Base-by-base conservation (phyloP, 1,140 invertebrate genomes). In the Camponotus floridanus region DNA sequence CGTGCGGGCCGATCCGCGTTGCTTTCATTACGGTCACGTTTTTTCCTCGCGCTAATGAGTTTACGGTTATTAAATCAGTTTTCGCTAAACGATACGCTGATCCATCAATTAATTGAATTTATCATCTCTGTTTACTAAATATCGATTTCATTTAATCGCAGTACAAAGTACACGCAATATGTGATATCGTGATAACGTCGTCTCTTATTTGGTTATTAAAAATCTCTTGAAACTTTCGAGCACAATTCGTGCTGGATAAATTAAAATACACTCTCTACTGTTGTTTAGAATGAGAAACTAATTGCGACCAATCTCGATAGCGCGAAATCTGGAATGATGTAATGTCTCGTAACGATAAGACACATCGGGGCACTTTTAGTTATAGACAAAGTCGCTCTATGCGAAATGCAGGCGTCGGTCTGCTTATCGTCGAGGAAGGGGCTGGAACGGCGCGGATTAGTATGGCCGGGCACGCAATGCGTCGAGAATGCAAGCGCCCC, bases 381-480 rank as follows among this genome's bases (percentile, higher is more conserved):
- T 81, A 80, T 67, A 76, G 88, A 87, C 76, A 67, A 67, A 84
- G 89, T 62, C 70, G 55, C 2, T 45, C 64, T 39, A 79, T 59
- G 70, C 70, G 71, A 87, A 80, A 76, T 42, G 84, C 64, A 70
- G 89, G 76, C 87, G 87, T 90, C 80, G 45, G 79, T 36, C 36
- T 78, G 89, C 89, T 91, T 90, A 91, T 91, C 90, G 62, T 51
- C 21, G 78, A 71, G 73, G 59, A 61, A 65, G 73, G 80, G 59
- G 76, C 51, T 62, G 87, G 65, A 74, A 76, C 36, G 3, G 45
- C 21, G 71, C 45, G 85, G 90, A 89, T 87, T 91, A 86, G 64
- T 74, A 88, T 62, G 45, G 85, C 55, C 68, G 74, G 74, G 83
- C 91, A 93, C 91, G 92, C 92, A 92, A 91, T 92, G 92, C 92